Evolutionary conservation across 2,797 vertebrate species (phyloP).

Genomic region (Catharus ustulatus): DNA sequence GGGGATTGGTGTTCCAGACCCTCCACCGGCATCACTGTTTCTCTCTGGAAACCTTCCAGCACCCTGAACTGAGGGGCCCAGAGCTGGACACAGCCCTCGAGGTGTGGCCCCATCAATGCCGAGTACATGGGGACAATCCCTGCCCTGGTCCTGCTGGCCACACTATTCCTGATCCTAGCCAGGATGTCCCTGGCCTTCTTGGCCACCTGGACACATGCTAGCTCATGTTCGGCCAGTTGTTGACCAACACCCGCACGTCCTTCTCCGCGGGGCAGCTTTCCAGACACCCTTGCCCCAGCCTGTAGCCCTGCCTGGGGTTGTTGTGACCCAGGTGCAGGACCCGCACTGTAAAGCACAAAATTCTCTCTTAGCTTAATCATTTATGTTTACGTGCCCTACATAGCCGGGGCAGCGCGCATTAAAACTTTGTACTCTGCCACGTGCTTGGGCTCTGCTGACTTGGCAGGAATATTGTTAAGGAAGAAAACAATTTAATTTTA

Average conservation of each 20-base stretch:
- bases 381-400: too few relatives aligned
- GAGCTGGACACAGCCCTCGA: too few relatives aligned
- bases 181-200: neutral
- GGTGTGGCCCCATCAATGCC: neutral
- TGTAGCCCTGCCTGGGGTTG: fast-evolving
- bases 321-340: fast-evolving
- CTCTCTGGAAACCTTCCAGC: too few relatives aligned
- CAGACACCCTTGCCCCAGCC: too few relatives aligned
- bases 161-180: neutral
- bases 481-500: neutral
- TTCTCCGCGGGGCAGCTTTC: neutral
- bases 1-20: neutral
- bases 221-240: neutral
- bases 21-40: neutral
- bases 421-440: neutral
- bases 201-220: neutral
- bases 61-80: neutral
- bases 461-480: neutral
- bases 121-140: neutral
- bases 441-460: neutral
- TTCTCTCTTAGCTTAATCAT: too few relatives aligned
- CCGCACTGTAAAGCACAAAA: too few relatives aligned
- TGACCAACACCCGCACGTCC: too few relatives aligned
- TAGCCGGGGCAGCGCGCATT: fast-evolving
- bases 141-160: neutral